Evolutionary conservation across 2,888 invertebrate genomes (phyloP).

Genomic region (Tetragonisca angustula): DNA sequence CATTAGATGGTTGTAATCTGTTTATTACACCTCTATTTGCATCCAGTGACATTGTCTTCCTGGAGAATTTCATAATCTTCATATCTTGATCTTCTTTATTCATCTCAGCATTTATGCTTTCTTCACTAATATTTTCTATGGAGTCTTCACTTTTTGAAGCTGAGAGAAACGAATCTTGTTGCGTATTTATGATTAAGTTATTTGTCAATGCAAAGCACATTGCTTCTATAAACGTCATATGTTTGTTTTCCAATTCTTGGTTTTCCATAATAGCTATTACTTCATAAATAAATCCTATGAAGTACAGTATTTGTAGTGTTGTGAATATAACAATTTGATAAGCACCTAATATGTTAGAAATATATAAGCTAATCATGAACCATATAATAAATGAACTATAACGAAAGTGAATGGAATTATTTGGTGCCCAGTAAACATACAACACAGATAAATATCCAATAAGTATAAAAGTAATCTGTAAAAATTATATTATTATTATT

Average conservation of each 20-base stretch:
- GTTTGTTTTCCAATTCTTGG: conserved; percentile 84
- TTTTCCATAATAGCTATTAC: conserved; percentile 85
- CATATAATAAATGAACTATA: conserved; percentile 90
- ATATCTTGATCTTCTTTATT: conserved; percentile 5
- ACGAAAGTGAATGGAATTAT: conserved; percentile 88
- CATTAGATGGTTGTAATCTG: conserved; percentile 54
- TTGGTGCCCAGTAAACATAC: conserved; percentile 90
- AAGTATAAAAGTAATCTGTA: conserved; percentile 88
- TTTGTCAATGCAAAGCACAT: conserved; percentile 76
- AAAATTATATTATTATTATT: conserved; percentile 64
- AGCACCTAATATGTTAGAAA: conserved; percentile 90
- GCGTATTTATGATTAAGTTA: conserved; percentile 44
- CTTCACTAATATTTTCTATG: conserved; percentile 1
- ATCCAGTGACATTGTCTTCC: conserved; percentile 78
- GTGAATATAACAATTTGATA: conserved; percentile 91
- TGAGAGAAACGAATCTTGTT: conserved; percentile 31
- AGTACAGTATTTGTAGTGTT: conserved; percentile 87
- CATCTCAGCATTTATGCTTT: conserved; percentile 22
- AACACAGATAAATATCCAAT: conserved; percentile 90
- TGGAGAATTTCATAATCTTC: conserved; percentile 30
- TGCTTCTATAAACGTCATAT: conserved; percentile 78
- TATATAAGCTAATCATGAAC: conserved; percentile 90
- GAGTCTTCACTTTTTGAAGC: conserved; percentile 9
- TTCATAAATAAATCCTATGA: conserved; percentile 88
- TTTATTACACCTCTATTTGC: conserved; percentile 44